Percentiles rank a stretch among this genome's conserved stretches.
Conservation (phyloP, 1,140 invertebrate species). For the Neotoxoptera formosana region DNA sequence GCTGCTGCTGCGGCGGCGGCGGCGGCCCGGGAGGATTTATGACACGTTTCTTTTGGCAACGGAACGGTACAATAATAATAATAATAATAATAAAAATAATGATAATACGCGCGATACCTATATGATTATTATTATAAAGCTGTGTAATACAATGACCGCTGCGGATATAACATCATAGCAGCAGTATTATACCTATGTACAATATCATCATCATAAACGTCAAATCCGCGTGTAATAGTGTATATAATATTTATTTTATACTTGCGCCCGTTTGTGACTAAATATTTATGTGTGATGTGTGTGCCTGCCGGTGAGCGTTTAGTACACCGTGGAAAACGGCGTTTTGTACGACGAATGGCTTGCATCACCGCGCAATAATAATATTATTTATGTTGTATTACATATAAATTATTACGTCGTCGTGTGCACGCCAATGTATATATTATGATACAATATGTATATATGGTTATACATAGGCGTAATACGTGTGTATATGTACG, state of each 20-base stretch:
- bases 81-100: too few relatives aligned
- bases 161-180: too few relatives aligned
- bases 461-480: neutral
- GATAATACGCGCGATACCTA: neutral
- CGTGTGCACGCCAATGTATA: neutral
- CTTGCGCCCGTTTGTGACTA: neutral
- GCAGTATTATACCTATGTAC: too few relatives aligned
- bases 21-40: neutral
- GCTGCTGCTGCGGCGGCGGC: too few relatives aligned
- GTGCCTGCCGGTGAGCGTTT: neutral
- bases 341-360: neutral
- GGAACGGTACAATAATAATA: neutral
- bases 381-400: neutral
- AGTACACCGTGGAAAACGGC: neutral
- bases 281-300: neutral
- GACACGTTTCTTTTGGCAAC: conserved; percentile 5
- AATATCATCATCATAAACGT: neutral
- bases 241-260: neutral
- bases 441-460: too few relatives aligned
- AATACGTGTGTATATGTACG: neutral
- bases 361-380: neutral
- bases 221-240: neutral
- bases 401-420: too few relatives aligned
- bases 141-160: neutral
- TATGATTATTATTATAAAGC: neutral